Evolutionary conservation across 2,888 invertebrate genomes (phyloP), one percentile per base, ranked within the genome.

Genomic region (Chrysolina oricalcia): DNA sequence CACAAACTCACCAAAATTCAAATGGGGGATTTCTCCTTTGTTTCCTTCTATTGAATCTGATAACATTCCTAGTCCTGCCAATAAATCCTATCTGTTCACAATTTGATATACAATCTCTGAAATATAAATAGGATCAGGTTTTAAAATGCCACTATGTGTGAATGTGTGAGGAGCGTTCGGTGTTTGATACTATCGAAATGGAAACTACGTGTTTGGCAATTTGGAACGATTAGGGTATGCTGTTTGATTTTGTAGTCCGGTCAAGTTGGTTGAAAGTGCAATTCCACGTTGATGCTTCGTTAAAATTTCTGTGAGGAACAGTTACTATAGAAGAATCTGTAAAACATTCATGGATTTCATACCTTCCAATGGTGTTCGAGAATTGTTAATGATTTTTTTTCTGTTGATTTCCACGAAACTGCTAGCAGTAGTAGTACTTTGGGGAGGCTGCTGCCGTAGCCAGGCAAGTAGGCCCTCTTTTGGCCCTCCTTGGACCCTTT

Each of bases 1-100:
- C 83, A 80, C 80, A 82, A 83, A 83, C 82, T 84, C 83, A 80
- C 84, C 81, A 81, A 85, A 85, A 84, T 85, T 83, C 82, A 85
- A 85, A 85, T 84, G 83, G 82, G 83, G 84, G 83, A 81, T 81
- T 82, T 81, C 81, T 81, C 80, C 84, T 83, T 84, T 84, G 82
- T 84, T 83, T 85, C 82, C 82, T 70, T 76, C 78, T 81, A 82
- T 83, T 83, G 83, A 82, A 83, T 85, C 85, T 83, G 84, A 85
- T 85, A 85, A 83, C 77, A 79, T 79, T 81, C 78, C 80, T 77
- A 80, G 80, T 78, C 80, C 72, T 69, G 79, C 79, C 81, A 77
- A 82, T 82, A 82, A 82, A 81, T 82, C 78, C 76, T 77, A 77
- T 76, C 77, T 75, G 77, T 68, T 75, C 75, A 73, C 77, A 69